Percentiles rank a stretch among this genome's conserved stretches.
These are phyloP conservation scores for Bradypus variegatus DNA, from an alignment of 2,797 vertebrate species.

Conservation along the genomic window DNA sequence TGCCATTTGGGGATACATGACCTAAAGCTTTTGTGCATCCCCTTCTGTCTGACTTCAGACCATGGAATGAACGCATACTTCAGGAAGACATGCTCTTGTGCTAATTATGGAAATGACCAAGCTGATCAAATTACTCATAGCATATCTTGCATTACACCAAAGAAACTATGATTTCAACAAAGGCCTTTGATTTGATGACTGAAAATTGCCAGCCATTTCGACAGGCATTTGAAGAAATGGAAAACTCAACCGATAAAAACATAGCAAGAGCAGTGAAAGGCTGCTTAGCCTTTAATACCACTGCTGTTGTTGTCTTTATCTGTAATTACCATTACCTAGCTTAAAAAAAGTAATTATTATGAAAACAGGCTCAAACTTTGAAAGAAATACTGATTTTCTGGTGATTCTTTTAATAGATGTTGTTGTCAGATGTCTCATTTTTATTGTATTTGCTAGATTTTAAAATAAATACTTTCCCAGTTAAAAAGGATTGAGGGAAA, in stretches of 20 bases:
- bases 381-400: background rate
- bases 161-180: conserved; percentile 35
- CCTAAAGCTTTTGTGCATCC: background rate
- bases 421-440: background rate
- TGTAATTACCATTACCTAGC: background rate
- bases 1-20: background rate
- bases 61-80: conserved; percentile 38
- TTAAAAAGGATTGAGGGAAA: background rate
- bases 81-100: background rate
- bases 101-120: conserved; percentile 61
- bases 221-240: conserved; percentile 14
- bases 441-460: background rate
- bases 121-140: conserved; percentile 55
- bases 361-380: conserved; percentile 15
- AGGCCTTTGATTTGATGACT: conserved; percentile 37
- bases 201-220: conserved; percentile 29
- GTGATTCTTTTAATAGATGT: background rate
- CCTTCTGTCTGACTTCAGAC: conserved; percentile 59
- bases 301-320: background rate
- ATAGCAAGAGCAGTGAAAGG: background rate
- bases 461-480: background rate
- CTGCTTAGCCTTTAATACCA: background rate
- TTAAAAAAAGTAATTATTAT: conserved; percentile 6
- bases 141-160: conserved; percentile 30
- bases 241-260: background rate